Evolutionary conservation across 2,888 invertebrate species (phyloP), one percentile per base, ranked within the genome.

Genomic region (Cristatella mucedo): DNA sequence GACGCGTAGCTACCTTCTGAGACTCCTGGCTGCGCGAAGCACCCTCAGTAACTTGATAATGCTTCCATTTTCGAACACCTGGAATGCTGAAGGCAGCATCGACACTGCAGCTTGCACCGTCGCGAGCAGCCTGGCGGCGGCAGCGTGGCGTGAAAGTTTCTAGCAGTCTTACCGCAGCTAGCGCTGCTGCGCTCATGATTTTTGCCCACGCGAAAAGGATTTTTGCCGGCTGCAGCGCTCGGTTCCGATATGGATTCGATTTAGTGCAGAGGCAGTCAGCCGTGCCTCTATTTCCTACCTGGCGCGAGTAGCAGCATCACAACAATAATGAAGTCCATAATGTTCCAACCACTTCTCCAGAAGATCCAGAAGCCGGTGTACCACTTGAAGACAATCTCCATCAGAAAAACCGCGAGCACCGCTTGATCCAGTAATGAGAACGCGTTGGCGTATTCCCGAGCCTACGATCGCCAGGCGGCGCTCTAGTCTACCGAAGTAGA

Each of bases 321-420:
- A 6, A 36, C 36, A 6, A 59, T 53, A 11, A 49, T n/a, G 42
- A 56, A 56, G 40, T 59, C 59, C 19, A 59, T 37, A 15, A 59
- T 44, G 40, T 59, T 59, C 57, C 57, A 59, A 15, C 48, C 45
- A n/a, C 49, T 51, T 46, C 50, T 51, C 59, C 59, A 59, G 47
- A 57, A 59, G 29, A 57, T 41, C 30, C 48, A 48, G 43, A 59
- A 59, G 26, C 53, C 55, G 41, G 49, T 44, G 36, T 55, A 50
- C 58, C 58, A 58, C 43, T 58, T 58, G 15, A 58, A 40, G 13
- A 55, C 33, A 16, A 58, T 53, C 44, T 58, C 58, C 38, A 50
- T 51, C 22, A 53, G 46, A 41, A 57, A 58, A n/a, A 52, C 49
- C 6, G 52, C 49, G 36, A 57, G 37, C 15, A 57, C 52, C 7